Conservation (phyloP, 2,797 vertebrate genomes). For the Clamator glandarius region DNA sequence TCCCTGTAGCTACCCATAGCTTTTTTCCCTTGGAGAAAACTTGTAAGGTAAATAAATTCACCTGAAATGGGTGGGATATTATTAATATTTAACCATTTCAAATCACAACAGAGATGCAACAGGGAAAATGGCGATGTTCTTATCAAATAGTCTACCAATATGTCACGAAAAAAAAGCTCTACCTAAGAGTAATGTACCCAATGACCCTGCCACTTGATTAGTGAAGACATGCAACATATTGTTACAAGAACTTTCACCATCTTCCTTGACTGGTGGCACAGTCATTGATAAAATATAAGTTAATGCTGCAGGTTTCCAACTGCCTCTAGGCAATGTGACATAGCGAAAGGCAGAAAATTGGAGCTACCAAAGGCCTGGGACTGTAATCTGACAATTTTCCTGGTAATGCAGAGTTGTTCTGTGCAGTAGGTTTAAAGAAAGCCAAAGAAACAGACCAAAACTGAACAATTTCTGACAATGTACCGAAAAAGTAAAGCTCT, state of each 20-base stretch:
- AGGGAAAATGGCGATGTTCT: background rate
- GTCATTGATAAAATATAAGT: background rate
- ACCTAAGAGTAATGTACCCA: background rate
- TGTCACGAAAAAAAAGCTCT: background rate
- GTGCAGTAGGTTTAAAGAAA: background rate
- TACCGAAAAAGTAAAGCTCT: background rate
- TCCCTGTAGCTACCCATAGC: background rate
- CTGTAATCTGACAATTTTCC: background rate
- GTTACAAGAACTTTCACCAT: background rate
- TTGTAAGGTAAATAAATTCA: background rate
- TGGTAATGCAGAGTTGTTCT: background rate
- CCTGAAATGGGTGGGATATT: background rate
- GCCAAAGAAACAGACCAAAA: background rate
- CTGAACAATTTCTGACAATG: background rate
- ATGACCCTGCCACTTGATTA: background rate
- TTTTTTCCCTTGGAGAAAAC: background rate
- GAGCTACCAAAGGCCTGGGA: background rate
- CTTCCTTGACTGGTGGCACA: rapidly evolving
- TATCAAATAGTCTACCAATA: background rate
- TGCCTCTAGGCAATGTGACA: background rate
- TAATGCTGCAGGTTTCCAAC: background rate
- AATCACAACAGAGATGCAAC: background rate
- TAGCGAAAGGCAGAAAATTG: background rate
- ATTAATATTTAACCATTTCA: background rate
- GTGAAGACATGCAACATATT: background rate